These are phyloP conservation scores for Hipparchia semele DNA, from an alignment of 2,888 invertebrate genomes.

Conservation along the genomic window DNA sequence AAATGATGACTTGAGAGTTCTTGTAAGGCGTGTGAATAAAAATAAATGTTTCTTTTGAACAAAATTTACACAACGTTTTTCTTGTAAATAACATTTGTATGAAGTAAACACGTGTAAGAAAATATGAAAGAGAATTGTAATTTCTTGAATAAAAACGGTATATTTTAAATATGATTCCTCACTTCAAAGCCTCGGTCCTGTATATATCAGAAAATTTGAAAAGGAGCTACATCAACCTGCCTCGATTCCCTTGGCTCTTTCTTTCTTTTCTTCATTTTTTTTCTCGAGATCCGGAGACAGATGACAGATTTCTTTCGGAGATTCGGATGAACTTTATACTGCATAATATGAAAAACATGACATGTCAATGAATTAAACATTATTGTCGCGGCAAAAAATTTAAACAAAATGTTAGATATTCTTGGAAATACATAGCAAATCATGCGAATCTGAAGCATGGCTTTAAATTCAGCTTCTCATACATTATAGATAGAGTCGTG, in stretches of 20 bases:
- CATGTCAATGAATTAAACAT: slow-evolving; percentile 34
- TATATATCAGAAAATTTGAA: slow-evolving; percentile 17
- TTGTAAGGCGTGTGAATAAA: neutral
- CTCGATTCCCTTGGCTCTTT: neutral
- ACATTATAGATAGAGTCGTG: slow-evolving; percentile 33
- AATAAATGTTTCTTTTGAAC: slow-evolving; percentile 4
- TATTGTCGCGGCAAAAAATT: slow-evolving; percentile 22
- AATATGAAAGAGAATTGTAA: slow-evolving; percentile 10
- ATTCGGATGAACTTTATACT: slow-evolving; percentile 28
- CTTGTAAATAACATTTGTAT: slow-evolving; percentile 1
- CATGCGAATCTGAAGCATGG: slow-evolving; percentile 17
- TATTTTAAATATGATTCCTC: slow-evolving; percentile 12
- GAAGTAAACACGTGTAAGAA: slow-evolving; percentile 16
- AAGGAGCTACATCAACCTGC: neutral
- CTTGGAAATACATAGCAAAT: slow-evolving; percentile 23
- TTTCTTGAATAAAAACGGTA: slow-evolving; percentile 8
- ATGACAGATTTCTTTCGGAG: slow-evolving; percentile 28
- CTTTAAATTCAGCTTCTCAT: slow-evolving; percentile 34
- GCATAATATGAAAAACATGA: slow-evolving; percentile 34
- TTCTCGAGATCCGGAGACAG: slow-evolving; percentile 14
- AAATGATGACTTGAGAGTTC: neutral
- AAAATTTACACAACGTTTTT: neutral
- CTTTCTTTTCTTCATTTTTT: slow-evolving; percentile 4
- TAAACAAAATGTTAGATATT: slow-evolving; percentile 27
- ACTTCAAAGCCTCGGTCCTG: slow-evolving; percentile 1